Conservation (phyloP, 2,888 invertebrate genomes). For the Sisyra terminalis region DNA sequence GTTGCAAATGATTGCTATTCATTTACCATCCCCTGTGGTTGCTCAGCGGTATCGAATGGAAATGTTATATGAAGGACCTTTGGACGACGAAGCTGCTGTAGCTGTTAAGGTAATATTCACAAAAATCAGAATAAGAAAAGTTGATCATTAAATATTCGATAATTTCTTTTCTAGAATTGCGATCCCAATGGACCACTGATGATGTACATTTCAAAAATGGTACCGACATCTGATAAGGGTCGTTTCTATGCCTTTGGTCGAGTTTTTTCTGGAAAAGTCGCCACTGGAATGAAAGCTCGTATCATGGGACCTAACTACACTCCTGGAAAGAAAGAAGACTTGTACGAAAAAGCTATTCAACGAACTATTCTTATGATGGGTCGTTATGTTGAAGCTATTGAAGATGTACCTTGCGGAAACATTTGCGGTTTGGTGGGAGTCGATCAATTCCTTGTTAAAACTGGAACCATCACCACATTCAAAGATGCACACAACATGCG, state of each 20-base stretch:
- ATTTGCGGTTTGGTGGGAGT: slow-evolving; percentile 99
- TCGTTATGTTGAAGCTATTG: slow-evolving; percentile 97
- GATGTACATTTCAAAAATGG: slow-evolving; percentile 99
- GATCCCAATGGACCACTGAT: slow-evolving; percentile 95
- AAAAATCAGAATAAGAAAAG: too few relatives aligned
- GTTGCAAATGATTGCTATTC: slow-evolving; percentile 99
- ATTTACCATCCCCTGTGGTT: slow-evolving; percentile 95
- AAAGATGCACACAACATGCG: slow-evolving; percentile 99
- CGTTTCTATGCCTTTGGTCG: slow-evolving; percentile 99
- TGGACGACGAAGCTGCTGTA: slow-evolving; percentile 66
- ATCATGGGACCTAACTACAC: slow-evolving; percentile 99
- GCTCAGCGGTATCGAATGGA: slow-evolving; percentile 99
- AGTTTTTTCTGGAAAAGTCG: slow-evolving; percentile 92
- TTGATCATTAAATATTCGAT: too few relatives aligned
- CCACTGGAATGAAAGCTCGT: slow-evolving; percentile 84
- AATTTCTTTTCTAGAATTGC: slow-evolving; percentile 44
- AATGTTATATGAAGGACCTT: slow-evolving; percentile 97
- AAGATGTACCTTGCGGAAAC: slow-evolving; percentile 98
- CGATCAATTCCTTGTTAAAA: slow-evolving; percentile 98
- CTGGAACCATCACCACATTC: slow-evolving; percentile 96
- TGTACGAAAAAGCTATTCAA: slow-evolving; percentile 98
- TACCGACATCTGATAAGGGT: slow-evolving; percentile 98
- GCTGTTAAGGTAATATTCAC: slow-evolving; percentile 51
- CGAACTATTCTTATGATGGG: slow-evolving; percentile 99
- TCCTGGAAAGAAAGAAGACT: slow-evolving; percentile 97